phyloP scores from a whole-genome alignment of 1,140 invertebrate species.

The Micrasema minimum region DNA sequence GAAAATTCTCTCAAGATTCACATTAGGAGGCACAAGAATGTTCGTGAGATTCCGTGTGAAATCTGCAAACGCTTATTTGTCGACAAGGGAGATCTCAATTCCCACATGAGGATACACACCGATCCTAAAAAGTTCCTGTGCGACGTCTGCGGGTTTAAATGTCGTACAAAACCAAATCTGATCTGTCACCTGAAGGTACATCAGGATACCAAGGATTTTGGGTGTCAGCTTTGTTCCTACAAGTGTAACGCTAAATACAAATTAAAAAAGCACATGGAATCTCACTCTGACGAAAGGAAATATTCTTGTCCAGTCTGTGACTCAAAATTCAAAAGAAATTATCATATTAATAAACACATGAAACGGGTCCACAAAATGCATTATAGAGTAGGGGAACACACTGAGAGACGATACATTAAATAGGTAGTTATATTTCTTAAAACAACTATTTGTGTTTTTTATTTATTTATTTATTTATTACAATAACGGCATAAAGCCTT shows the following conservation, averaged over 20 bases:
- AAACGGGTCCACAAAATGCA: conserved; percentile 59
- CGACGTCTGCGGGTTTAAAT: conserved; percentile 44
- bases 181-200: conserved; percentile 63
- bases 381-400: conserved; percentile 58
- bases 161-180: conserved; percentile 42
- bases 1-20: conserved; percentile 59
- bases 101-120: conserved; percentile 62
- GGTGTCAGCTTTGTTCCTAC: conserved; percentile 59
- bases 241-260: background rate
- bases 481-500: no score
- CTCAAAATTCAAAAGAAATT: conserved; percentile 63
- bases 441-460: no score
- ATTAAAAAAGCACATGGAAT: conserved; percentile 3
- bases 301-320: conserved; percentile 50
- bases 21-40: conserved; percentile 62
- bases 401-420: conserved; percentile 31
- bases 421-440: no score
- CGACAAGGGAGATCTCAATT: conserved; percentile 60
- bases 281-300: conserved; percentile 25
- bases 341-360: conserved; percentile 64
- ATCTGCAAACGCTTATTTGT: conserved; percentile 64
- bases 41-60: conserved; percentile 63
- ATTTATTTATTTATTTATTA: no score
- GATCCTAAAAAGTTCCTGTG: conserved; percentile 57
- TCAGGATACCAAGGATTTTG: conserved; percentile 60